Evolutionary conservation across 2,113 vertebrate genomes (phyloP), one percentile per base, ranked within the genome.

Genomic region (Indicator indicator): DNA sequence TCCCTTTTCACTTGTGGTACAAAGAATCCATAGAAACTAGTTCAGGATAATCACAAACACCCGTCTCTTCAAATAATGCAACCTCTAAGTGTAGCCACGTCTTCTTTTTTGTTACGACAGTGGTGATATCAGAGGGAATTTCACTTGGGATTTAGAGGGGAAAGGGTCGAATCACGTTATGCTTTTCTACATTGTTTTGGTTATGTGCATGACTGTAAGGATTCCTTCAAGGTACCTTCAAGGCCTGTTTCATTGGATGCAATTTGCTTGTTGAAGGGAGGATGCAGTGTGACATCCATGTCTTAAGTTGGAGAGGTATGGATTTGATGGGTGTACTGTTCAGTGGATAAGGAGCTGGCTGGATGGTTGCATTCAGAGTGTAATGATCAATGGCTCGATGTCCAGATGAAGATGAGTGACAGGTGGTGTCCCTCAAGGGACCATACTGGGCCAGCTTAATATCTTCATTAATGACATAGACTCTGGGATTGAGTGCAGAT

Each of bases 111-210:
- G 14, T 30, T 60, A 9, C 12, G 91, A 9, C 0, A 0, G 21
- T 59, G 23, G 19, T 38, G 13, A 5, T 44, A 18, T 16, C 3
- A 1, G 30, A 83, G n/a, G 48, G 30, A 55, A 46, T 33, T 21
- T 56, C 7, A 1, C 65, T 30, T 58, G 54, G 5, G 11, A 36
- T 86, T 68, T 65, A 23, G 33, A 44, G 7, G 9, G 12, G 32
- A 2, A 69, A 60, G 67, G 12, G 38, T n/a, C 79, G 58, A 77
- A 69, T 81, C 17, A 5, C 9, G 60, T 89, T 2, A 2, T 15
- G 1, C 7, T 28, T 81, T 16, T 59, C 30, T 21, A 6, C 5
- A 6, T 70, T 0, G 0, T 91, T 93, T 85, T 71, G 8, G 6
- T 64, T 19, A 48, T 58, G 48, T 85, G 0, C 71, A 3, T 73